A percentile compares a stretch with the other conserved stretches of the same genome.
These are phyloP conservation scores for Anthonomus grandis DNA, from an alignment of 1,140 invertebrate genomes.

Conservation along the genomic window DNA sequence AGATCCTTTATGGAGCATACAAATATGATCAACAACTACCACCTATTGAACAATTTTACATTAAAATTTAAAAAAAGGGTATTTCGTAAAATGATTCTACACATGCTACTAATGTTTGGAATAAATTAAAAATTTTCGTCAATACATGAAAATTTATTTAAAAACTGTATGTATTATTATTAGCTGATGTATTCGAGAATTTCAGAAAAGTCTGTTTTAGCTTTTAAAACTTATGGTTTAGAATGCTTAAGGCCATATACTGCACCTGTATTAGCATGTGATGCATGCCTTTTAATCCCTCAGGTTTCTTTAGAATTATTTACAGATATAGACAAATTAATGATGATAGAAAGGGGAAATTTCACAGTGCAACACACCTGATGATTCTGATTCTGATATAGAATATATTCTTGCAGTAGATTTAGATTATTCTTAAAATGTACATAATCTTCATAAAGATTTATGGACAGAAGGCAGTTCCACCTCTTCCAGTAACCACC, in stretches of 20 bases:
- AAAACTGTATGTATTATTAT: conserved; percentile 49
- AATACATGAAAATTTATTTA: conserved; percentile 50
- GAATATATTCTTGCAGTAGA: conserved; percentile 57
- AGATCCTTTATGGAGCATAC: too few species aligned
- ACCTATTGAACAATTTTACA: conserved; percentile 40
- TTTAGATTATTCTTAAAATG: conserved; percentile 42
- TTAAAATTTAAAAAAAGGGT: conserved; percentile 44
- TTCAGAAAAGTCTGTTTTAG: conserved; percentile 44
- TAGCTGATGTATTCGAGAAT: conserved; percentile 49
- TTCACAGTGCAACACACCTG: conserved; percentile 37
- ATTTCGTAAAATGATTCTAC: conserved; percentile 41
- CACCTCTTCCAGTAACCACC: conserved; percentile 10
- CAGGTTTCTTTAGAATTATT: conserved; percentile 41
- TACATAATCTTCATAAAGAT: conserved; percentile 55
- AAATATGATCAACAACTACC: neutral
- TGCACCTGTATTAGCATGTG: too few species aligned
- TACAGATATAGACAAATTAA: conserved; percentile 45
- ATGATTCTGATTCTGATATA: conserved; percentile 44
- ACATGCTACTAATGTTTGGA: conserved; percentile 48
- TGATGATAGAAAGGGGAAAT: conserved; percentile 43
- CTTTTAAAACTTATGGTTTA: conserved; percentile 39
- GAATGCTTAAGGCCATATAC: too few species aligned
- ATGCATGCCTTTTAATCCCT: too few species aligned
- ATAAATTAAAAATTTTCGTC: conserved; percentile 41
- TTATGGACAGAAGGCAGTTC: conserved; percentile 33